Evolutionary conservation across 2,113 vertebrate genomes (phyloP).

Genomic region (Peromyscus maniculatus): DNA sequence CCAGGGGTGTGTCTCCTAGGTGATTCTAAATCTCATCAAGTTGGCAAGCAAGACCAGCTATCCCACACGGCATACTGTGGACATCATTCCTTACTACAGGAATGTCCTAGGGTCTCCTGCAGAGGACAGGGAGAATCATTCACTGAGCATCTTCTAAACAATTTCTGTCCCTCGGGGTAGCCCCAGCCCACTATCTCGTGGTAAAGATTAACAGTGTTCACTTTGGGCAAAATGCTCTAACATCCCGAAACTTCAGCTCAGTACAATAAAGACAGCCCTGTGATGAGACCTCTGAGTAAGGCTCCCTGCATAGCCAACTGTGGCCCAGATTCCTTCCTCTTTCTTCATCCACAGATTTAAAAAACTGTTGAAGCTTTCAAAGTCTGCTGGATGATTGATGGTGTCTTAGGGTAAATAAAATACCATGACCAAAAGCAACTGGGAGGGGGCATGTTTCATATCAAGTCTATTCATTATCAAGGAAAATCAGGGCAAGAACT

Average conservation of each 20-base stretch:
- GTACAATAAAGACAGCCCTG: not conserved
- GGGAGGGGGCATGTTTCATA: not conserved
- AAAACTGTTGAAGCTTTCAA: not conserved
- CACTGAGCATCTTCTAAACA: not conserved
- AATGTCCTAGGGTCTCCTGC: not conserved
- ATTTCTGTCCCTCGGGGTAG: rapidly evolving
- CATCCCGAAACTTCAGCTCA: not conserved
- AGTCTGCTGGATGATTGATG: not conserved
- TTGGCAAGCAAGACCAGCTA: not conserved
- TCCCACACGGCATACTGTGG: not conserved
- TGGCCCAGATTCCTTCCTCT: not conserved
- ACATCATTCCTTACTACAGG: not conserved
- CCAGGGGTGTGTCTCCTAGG: not conserved
- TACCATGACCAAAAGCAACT: not conserved
- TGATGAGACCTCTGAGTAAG: rapidly evolving
- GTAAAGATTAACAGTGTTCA: not conserved
- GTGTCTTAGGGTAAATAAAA: not conserved
- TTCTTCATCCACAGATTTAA: not conserved
- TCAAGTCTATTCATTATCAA: not conserved
- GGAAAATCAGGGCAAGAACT: not conserved
- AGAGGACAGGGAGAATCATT: not conserved
- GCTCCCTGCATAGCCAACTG: not conserved
- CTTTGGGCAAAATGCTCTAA: not conserved
- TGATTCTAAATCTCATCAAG: not conserved
- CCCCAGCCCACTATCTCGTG: not conserved